Conservation (phyloP, 2,888 invertebrate genomes). For the Drosophila tanythrix region DNA sequence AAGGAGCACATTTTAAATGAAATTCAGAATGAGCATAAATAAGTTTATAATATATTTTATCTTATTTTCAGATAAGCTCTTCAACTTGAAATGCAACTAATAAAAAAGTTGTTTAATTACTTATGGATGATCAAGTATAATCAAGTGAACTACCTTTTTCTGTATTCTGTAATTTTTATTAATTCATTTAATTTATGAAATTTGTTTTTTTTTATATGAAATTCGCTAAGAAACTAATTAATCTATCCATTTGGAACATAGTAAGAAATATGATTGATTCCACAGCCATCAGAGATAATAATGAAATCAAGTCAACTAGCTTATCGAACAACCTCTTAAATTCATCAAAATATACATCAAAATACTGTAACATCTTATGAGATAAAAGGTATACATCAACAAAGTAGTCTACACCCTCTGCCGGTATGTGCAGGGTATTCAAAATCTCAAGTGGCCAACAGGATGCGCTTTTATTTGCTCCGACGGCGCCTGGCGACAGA, state of each 20-base stretch:
- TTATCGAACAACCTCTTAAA: accelerated
- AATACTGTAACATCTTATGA: neutral
- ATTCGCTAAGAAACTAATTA: neutral
- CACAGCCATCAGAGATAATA: accelerated
- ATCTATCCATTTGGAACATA: neutral
- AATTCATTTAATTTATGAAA: neutral
- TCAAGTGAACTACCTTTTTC: neutral
- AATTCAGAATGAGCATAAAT: neutral
- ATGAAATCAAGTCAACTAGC: accelerated
- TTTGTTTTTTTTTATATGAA: neutral
- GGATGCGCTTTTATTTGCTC: constrained; percentile 72
- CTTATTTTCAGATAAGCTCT: neutral
- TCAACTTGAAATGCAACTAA: too few species aligned
- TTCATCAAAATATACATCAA: neutral
- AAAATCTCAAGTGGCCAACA: constrained; percentile 63
- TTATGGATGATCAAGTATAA: too few species aligned
- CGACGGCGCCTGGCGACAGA: constrained; percentile 57
- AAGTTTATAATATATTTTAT: neutral
- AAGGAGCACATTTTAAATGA: too few species aligned
- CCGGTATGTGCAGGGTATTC: constrained; percentile 34
- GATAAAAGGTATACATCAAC: too few species aligned
- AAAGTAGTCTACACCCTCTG: neutral
- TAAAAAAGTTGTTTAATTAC: neutral
- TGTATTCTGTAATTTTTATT: neutral
- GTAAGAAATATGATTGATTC: neutral